Percentiles rank a stretch among this genome's conserved stretches.
phyloP scores from a whole-genome alignment of 2,113 vertebrate species.

The Saccopteryx leptura region DNA sequence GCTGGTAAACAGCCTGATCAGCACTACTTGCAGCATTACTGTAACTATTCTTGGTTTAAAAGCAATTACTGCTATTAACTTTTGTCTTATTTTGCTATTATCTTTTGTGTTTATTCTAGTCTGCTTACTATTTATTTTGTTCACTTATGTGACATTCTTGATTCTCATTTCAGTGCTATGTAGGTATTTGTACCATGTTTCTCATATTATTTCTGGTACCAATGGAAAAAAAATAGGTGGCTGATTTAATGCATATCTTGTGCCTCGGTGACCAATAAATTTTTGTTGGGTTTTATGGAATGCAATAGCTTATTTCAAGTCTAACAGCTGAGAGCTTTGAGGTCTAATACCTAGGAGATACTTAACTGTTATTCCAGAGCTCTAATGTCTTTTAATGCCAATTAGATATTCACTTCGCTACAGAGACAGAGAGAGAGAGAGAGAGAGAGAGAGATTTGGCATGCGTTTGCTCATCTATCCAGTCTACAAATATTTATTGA shows the following conservation, averaged over 20 bases:
- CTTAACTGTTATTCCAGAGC: not conserved
- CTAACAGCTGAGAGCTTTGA: not conserved
- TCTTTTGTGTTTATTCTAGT: not conserved
- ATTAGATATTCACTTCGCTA: not conserved
- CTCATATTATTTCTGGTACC: not conserved
- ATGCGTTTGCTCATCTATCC: not conserved
- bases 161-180: not conserved
- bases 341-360: constrained; percentile 1
- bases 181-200: not conserved
- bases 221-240: not conserved
- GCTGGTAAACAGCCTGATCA: not conserved
- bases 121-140: not conserved
- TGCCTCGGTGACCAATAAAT: not conserved
- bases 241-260: not conserved
- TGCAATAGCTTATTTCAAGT: constrained; percentile 11
- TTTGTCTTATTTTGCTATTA: not conserved
- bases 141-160: not conserved
- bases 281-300: constrained; percentile 9
- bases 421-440: not conserved
- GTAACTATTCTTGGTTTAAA: not conserved
- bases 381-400: constrained; percentile 40
- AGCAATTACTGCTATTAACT: not conserved
- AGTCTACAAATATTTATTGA: constrained; percentile 40
- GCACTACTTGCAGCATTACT: not conserved
- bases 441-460: not conserved